A percentile compares a stretch with the other conserved stretches of the same genome.
Conservation (phyloP, 2,113 vertebrate species). For the Nothobranchius kuhntae region DNA sequence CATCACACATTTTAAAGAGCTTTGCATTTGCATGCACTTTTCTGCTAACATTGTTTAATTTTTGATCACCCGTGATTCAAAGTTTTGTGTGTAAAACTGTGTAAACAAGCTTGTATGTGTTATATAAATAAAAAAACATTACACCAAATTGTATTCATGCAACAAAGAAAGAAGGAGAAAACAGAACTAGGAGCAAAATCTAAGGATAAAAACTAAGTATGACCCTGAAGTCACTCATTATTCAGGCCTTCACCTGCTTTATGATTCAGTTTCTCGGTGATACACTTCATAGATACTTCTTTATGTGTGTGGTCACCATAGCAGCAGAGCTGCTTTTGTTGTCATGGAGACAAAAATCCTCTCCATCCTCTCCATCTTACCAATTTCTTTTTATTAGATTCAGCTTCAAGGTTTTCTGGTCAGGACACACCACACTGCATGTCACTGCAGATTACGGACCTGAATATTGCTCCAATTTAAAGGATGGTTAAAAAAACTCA, state of each 20-base stretch:
- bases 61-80: no score
- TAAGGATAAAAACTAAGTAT: not conserved
- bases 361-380: constrained; percentile 34
- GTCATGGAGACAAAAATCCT: constrained; percentile 53
- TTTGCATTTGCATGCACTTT: no score
- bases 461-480: no score
- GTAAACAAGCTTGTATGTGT: no score
- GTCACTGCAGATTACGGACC: no score
- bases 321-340: constrained; percentile 49
- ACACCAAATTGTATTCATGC: no score
- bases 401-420: constrained; percentile 16
- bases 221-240: constrained; percentile 14
- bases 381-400: not conserved
- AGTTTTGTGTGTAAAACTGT: no score
- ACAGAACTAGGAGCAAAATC: not conserved
- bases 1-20: no score
- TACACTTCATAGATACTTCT: constrained; percentile 23
- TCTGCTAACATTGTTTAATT: no score
- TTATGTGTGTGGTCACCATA: constrained; percentile 39
- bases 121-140: no score
- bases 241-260: constrained; percentile 23
- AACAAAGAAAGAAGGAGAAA: not conserved
- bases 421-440: not conserved
- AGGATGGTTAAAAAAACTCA: no score
- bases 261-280: constrained; percentile 27